Percentiles rank a stretch among this genome's conserved stretches.
Evolutionary conservation across 2,113 vertebrate species (phyloP).

Genomic region (Hyperoodon ampullatus): DNA sequence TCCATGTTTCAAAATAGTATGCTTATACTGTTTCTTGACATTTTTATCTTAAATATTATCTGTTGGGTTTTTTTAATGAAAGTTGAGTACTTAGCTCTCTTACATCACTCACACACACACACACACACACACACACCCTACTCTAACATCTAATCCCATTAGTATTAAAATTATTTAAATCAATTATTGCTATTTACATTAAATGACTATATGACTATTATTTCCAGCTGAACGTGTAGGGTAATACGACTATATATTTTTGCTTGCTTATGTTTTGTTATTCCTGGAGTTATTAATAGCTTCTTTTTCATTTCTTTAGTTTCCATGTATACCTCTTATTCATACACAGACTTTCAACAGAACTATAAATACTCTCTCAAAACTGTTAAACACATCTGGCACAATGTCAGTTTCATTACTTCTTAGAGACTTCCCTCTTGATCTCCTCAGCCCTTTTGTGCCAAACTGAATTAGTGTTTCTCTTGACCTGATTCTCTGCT

Average conservation of each 20-base stretch:
- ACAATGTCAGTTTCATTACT: slow-evolving; percentile 21
- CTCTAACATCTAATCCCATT: neutral
- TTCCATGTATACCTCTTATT: neutral
- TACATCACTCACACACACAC: neutral
- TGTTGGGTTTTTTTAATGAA: slow-evolving; percentile 18
- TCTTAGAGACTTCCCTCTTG: neutral
- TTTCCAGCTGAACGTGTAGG: slow-evolving; percentile 7
- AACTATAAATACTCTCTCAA: slow-evolving; percentile 18
- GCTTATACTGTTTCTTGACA: neutral
- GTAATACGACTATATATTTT: neutral
- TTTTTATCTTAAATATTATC: neutral
- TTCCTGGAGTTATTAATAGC: neutral
- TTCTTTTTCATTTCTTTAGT: slow-evolving; percentile 13
- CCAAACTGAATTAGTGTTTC: neutral
- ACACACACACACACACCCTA: neutral
- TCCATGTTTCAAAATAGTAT: neutral
- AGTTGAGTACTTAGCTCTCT: neutral
- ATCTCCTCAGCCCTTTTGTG: neutral
- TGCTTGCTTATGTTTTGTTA: neutral
- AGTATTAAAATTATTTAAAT: slow-evolving; percentile 35
- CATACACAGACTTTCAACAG: neutral
- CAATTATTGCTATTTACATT: neutral
- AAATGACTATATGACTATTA: slow-evolving; percentile 3
- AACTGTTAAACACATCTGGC: neutral
- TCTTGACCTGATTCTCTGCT: neutral